These are phyloP conservation scores for Drosophila repletoides DNA, from an alignment of 1,140 invertebrate species.

Conservation along the genomic window DNA sequence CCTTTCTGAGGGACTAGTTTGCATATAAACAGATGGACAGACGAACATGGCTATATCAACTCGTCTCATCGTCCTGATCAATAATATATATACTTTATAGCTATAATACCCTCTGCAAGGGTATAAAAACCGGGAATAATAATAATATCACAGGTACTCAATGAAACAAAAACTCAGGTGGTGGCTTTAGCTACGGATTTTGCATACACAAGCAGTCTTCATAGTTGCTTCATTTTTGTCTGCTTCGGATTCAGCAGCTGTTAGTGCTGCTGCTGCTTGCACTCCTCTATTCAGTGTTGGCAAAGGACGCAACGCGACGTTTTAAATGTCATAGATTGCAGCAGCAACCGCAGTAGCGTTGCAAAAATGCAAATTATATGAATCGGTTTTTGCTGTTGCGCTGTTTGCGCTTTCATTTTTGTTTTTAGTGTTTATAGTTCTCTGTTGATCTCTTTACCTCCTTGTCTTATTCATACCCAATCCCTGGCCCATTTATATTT, in stretches of 20 bases:
- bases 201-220: conserved; percentile 42
- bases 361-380: conserved; percentile 73
- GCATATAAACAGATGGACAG: no score
- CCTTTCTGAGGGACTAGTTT: no score
- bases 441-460: neutral
- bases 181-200: conserved; percentile 35
- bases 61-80: no score
- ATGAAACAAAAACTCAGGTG: conserved; percentile 73
- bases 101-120: no score
- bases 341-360: conserved; percentile 19
- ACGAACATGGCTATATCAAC: no score
- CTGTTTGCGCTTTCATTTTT: conserved; percentile 21
- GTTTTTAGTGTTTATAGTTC: conserved; percentile 3
- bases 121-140: neutral
- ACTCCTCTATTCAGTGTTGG: conserved; percentile 47
- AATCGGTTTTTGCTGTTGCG: conserved; percentile 56
- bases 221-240: conserved; percentile 3
- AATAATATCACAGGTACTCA: conserved; percentile 58
- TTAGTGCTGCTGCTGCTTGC: conserved; percentile 2
- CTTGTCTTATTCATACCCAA: neutral
- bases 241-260: neutral
- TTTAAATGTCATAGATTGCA: conserved; percentile 43
- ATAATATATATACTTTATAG: conserved; percentile 39
- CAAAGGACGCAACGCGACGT: conserved; percentile 27
- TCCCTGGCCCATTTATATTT: neutral